These are phyloP conservation scores for Salpingus planirostris DNA, from an alignment of 2,888 invertebrate species.

Conservation along the genomic window DNA sequence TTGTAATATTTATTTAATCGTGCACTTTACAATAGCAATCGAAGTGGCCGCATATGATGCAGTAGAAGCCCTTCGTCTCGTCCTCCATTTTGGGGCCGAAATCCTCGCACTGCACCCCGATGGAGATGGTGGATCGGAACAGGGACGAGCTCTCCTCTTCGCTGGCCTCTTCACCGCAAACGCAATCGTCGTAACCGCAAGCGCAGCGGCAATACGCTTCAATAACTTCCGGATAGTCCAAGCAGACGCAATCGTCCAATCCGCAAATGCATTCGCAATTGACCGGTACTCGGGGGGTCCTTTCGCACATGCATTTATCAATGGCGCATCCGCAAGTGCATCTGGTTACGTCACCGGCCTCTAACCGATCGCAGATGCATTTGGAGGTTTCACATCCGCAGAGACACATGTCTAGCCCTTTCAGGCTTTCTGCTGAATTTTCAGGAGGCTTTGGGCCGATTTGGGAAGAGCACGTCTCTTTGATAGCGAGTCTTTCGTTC, in stretches of 20 bases:
- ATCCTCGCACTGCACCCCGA: too few relatives aligned
- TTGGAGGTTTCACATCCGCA: not conserved
- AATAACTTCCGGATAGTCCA: not conserved
- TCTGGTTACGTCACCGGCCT: not conserved
- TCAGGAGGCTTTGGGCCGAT: too few relatives aligned
- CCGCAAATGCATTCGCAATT: too few relatives aligned
- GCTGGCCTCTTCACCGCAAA: not conserved
- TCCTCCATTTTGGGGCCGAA: not conserved
- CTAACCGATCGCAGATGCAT: not conserved
- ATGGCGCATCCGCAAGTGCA: not conserved
- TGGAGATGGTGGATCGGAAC: too few relatives aligned
- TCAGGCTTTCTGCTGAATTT: not conserved
- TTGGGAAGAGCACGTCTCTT: too few relatives aligned
- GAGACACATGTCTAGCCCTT: not conserved
- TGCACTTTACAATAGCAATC: slow-evolving; percentile 9
- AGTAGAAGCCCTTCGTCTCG: slow-evolving; percentile 8
- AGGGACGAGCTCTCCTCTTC: too few relatives aligned
- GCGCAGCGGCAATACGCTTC: not conserved
- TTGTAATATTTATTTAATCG: slow-evolving; percentile 1
- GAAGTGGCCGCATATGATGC: slow-evolving; percentile 16
- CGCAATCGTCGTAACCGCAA: not conserved
- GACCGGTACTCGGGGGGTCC: too few relatives aligned
- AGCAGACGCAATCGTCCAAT: not conserved
- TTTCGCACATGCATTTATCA: too few relatives aligned
- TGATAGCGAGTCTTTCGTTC: too few relatives aligned